Evolutionary conservation across 2,888 invertebrate species (phyloP).

Genomic region (Carpatolechia fugitivella): DNA sequence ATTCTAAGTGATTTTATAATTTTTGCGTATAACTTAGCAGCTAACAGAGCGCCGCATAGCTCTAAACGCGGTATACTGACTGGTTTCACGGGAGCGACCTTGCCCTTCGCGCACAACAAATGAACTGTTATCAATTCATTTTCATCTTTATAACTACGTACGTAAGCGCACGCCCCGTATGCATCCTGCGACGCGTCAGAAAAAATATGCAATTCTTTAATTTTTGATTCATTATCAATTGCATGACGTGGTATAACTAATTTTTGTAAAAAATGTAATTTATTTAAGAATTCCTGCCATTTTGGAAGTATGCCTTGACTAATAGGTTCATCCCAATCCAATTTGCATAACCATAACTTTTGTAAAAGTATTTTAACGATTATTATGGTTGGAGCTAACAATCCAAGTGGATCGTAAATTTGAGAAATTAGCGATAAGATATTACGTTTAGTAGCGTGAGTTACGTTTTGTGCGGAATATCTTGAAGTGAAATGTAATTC

Average conservation of each 20-base stretch:
- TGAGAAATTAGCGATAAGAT: slow-evolving; percentile 27
- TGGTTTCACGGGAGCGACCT: not conserved
- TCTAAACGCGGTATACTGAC: slow-evolving; percentile 3
- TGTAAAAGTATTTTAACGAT: slow-evolving; percentile 31
- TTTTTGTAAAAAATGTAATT: slow-evolving; percentile 12
- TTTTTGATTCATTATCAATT: not conserved
- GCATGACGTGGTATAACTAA: slow-evolving; percentile 21
- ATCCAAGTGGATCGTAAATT: slow-evolving; percentile 29
- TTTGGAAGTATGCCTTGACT: slow-evolving; percentile 14
- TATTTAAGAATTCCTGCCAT: slow-evolving; percentile 18
- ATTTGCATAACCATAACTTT: slow-evolving; percentile 27
- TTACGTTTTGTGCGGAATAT: not conserved
- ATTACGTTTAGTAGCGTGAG: slow-evolving; percentile 26
- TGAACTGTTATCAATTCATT: not conserved
- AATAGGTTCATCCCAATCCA: slow-evolving; percentile 32
- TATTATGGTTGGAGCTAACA: slow-evolving; percentile 25
- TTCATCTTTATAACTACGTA: slow-evolving; percentile 12
- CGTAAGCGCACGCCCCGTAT: slow-evolving; percentile 24
- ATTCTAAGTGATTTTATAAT: not conserved
- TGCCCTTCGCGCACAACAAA: not conserved
- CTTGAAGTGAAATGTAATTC: slow-evolving; percentile 22
- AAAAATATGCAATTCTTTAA: slow-evolving; percentile 26
- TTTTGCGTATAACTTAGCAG: slow-evolving; percentile 7
- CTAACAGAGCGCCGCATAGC: slow-evolving; percentile 7
- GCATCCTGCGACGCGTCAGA: slow-evolving; percentile 24